These are phyloP conservation scores for Steinernema carpocapsae DNA, from an alignment of 2,888 invertebrate genomes.

Conservation along the genomic window DNA sequence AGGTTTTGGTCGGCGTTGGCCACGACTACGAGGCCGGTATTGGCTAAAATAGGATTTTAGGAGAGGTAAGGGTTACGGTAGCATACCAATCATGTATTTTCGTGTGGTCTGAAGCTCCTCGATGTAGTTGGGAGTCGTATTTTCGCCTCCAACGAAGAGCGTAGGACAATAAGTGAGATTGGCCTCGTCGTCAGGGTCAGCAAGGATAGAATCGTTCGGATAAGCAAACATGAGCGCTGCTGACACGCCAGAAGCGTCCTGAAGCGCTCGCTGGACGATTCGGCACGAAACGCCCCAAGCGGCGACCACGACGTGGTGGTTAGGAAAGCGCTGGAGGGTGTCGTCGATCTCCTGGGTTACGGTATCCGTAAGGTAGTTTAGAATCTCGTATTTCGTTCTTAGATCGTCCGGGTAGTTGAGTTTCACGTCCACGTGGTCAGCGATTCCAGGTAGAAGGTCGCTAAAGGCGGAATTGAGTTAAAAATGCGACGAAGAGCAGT, in stretches of 20 bases:
- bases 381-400: background rate
- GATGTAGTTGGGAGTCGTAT: conserved; percentile 1
- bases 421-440: conserved; percentile 26
- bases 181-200: conserved; percentile 26
- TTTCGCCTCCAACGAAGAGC: conserved; percentile 21
- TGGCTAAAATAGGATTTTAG: background rate
- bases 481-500: too few species aligned
- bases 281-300: conserved; percentile 18
- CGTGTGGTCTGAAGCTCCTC: background rate
- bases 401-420: conserved; percentile 10
- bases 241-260: conserved; percentile 6
- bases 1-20: conserved; percentile 18
- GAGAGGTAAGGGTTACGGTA: background rate
- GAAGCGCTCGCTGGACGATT: conserved; percentile 21
- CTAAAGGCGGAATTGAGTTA: background rate
- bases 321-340: background rate
- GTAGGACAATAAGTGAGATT: conserved; percentile 25
- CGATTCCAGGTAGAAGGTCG: conserved; percentile 21
- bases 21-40: conserved; percentile 24
- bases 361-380: background rate
- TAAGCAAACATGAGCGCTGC: conserved; percentile 22
- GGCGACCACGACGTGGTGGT: conserved; percentile 21
- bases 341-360: conserved; percentile 16
- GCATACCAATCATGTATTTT: background rate
- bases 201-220: conserved; percentile 6